A percentile compares a stretch with the other conserved stretches of the same genome.
Conservation (phyloP, 2,797 vertebrate species). For the Cuculus canorus region DNA sequence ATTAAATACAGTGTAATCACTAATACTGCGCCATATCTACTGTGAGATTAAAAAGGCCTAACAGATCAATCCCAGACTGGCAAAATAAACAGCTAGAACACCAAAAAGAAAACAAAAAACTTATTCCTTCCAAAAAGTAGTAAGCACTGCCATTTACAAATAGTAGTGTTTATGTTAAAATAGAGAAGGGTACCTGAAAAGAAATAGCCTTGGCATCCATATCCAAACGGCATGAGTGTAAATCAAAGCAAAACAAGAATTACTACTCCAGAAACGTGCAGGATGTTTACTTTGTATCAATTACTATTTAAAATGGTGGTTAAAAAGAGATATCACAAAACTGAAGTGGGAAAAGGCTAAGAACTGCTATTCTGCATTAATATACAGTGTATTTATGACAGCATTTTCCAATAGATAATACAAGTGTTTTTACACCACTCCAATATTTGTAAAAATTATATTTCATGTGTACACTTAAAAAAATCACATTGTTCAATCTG, state of each 20-base stretch:
- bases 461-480: constrained; percentile 63
- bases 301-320: constrained; percentile 64
- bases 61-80: constrained; percentile 54
- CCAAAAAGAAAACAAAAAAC: constrained; percentile 18
- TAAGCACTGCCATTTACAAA: constrained; percentile 70
- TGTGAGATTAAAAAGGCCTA: constrained; percentile 55
- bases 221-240: constrained; percentile 64
- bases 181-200: constrained; percentile 65
- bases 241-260: constrained; percentile 70
- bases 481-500: constrained; percentile 67
- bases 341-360: constrained; percentile 56
- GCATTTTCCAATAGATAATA: constrained; percentile 60
- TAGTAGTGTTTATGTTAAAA: constrained; percentile 72
- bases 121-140: constrained; percentile 65
- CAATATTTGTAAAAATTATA: constrained; percentile 66
- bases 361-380: constrained; percentile 57
- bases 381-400: constrained; percentile 64
- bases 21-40: constrained; percentile 60
- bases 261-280: constrained; percentile 75
- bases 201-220: constrained; percentile 68
- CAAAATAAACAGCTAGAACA: constrained; percentile 70
- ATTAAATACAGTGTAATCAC: constrained; percentile 56
- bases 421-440: constrained; percentile 66
- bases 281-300: constrained; percentile 69
- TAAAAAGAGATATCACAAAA: constrained; percentile 57